Evolutionary conservation across 2,113 vertebrate genomes (phyloP).

Genomic region (Madoqua kirkii): DNA sequence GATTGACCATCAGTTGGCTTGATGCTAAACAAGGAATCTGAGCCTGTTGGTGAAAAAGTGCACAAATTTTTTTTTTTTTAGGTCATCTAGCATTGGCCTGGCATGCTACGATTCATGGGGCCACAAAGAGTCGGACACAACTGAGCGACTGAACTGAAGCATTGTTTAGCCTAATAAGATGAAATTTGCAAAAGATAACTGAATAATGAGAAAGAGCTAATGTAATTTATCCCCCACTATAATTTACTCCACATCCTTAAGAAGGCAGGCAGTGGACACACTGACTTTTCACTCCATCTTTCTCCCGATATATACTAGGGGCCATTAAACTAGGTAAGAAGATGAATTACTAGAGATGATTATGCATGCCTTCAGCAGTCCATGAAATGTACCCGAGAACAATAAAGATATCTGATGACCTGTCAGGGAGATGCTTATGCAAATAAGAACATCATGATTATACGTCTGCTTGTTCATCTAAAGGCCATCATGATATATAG

Average conservation of each 20-base stretch:
- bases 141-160: background rate
- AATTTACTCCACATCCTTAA: slow-evolving; percentile 21
- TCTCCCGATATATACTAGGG: slow-evolving; percentile 6
- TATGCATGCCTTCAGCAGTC: slow-evolving; percentile 46
- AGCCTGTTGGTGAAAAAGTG: background rate
- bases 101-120: too few species aligned
- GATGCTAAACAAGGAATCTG: background rate
- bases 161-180: background rate
- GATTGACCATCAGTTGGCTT: background rate
- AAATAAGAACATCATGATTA: slow-evolving; percentile 38
- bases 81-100: background rate
- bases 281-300: slow-evolving; percentile 48
- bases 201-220: slow-evolving; percentile 31
- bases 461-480: slow-evolving; percentile 8
- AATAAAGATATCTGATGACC: slow-evolving; percentile 56
- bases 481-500: slow-evolving; percentile 22
- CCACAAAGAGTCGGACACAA: too few species aligned
- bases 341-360: slow-evolving; percentile 25
- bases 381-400: slow-evolving; percentile 50
- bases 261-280: slow-evolving; percentile 26
- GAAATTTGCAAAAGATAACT: slow-evolving; percentile 49
- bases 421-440: slow-evolving; percentile 58
- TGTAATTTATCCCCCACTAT: background rate
- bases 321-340: slow-evolving; percentile 49
- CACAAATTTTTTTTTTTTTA: background rate